phyloP scores from a whole-genome alignment of 2,113 vertebrate species.

The Pseudolaguvia tuberculata region DNA sequence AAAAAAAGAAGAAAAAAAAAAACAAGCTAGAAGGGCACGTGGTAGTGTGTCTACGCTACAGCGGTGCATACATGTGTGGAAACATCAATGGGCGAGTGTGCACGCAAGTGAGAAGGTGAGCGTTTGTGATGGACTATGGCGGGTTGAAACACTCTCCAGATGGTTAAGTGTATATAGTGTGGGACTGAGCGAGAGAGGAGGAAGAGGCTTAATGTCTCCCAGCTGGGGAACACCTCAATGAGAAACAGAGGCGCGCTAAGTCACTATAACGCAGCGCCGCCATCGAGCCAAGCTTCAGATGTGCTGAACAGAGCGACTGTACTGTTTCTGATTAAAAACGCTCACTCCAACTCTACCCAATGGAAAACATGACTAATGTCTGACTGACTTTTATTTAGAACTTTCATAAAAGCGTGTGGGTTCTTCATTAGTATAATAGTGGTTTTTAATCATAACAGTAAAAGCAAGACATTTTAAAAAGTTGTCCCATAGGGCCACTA shows the following conservation, averaged over 20 bases:
- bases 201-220: conserved; percentile 44
- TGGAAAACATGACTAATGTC: conserved; percentile 37
- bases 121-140: conserved; percentile 24
- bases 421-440: neutral
- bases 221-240: conserved; percentile 49
- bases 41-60: neutral
- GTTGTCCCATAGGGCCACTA: neutral
- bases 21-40: neutral
- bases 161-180: conserved; percentile 41
- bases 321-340: conserved; percentile 29
- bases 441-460: neutral
- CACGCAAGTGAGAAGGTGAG: neutral
- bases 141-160: conserved; percentile 43
- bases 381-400: conserved; percentile 6
- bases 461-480: neutral
- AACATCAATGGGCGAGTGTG: neutral
- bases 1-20: neutral
- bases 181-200: neutral
- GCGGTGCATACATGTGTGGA: neutral
- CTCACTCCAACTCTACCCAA: neutral
- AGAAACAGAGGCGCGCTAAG: conserved; percentile 42
- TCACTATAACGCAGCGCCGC: neutral
- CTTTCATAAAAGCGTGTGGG: conserved; percentile 14
- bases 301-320: conserved; percentile 2
- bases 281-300: conserved; percentile 3